phyloP scores from a whole-genome alignment of 2,888 invertebrate species.

The Ichneumoninae sp. region DNA sequence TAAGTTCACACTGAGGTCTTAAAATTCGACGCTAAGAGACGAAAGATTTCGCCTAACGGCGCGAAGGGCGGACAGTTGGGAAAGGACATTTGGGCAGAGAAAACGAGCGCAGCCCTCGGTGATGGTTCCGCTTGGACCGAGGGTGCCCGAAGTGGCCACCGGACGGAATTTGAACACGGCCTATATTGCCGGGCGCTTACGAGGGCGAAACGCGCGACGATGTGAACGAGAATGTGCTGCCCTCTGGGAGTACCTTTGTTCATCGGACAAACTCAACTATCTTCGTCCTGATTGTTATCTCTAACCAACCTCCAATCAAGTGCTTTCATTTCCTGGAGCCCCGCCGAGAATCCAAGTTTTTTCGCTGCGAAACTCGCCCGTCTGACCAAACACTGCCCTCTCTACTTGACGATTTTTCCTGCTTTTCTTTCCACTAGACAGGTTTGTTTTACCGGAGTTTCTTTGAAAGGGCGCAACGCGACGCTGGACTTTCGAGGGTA shows the following conservation, averaged over 20 bases:
- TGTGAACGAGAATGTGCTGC: not conserved
- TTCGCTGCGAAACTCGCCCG: conserved; percentile 16
- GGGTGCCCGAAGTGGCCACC: conserved; percentile 58
- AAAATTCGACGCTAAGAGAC: not conserved
- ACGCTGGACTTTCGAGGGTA: not conserved
- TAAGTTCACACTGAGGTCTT: too few species aligned
- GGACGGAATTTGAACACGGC: conserved; percentile 59
- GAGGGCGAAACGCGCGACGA: conserved; percentile 55
- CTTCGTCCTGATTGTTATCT: conserved; percentile 14
- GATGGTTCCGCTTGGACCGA: conserved; percentile 48
- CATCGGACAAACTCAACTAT: conserved; percentile 18
- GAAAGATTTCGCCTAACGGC: not conserved
- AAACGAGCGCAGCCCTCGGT: conserved; percentile 34
- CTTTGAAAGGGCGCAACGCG: not conserved
- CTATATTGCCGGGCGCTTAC: conserved; percentile 60
- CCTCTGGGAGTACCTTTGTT: conserved; percentile 8
- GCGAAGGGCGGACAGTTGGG: conserved; percentile 29
- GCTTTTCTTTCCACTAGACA: conserved; percentile 1
- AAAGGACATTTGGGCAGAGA: conserved; percentile 27
- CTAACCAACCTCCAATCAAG: conserved; percentile 33
- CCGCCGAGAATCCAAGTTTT: conserved; percentile 9
- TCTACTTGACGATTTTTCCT: conserved; percentile 24
- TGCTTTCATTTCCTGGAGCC: conserved; percentile 32
- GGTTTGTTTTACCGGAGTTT: not conserved
- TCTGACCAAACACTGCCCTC: conserved; percentile 48